Evolutionary conservation across 2,888 invertebrate genomes (phyloP).

Genomic region (Phortica okadai): DNA sequence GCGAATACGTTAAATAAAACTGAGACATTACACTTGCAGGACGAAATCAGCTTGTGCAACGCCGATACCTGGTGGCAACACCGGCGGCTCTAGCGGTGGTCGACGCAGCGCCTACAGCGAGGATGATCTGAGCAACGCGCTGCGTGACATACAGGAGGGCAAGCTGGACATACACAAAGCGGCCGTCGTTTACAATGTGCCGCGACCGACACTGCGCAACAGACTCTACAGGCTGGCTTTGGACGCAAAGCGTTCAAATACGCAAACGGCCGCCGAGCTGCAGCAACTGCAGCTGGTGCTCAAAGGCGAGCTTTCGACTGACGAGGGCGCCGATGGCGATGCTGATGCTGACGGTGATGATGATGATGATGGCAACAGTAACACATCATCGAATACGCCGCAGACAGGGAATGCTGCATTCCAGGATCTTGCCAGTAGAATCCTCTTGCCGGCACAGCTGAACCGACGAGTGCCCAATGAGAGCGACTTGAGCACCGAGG

Average conservation of each 20-base stretch:
- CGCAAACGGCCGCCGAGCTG: conserved; percentile 53
- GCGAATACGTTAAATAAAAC: background rate
- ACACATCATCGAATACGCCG: conserved; percentile 75
- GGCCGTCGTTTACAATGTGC: conserved; percentile 96
- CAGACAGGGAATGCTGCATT: conserved; percentile 39
- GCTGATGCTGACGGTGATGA: conserved; percentile 68
- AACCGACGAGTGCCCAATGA: conserved; percentile 59
- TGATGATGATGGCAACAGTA: conserved; percentile 77
- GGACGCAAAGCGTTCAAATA: conserved; percentile 80
- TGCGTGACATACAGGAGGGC: conserved; percentile 94
- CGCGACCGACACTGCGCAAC: conserved; percentile 95
- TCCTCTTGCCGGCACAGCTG: conserved; percentile 59
- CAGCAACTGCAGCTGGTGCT: conserved; percentile 62
- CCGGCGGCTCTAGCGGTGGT: background rate
- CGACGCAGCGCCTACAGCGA: conserved; percentile 94
- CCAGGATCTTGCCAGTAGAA: conserved; percentile 58
- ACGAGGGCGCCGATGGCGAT: conserved; percentile 78
- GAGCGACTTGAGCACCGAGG: conserved; percentile 51
- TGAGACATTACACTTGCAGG: conserved; percentile 75
- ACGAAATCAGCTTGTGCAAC: conserved; percentile 82
- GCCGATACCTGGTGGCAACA: conserved; percentile 50
- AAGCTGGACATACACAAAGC: conserved; percentile 94
- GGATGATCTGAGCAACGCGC: conserved; percentile 94
- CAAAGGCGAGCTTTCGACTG: conserved; percentile 74
- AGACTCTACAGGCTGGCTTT: conserved; percentile 90